Base-by-base conservation (phyloP, 2,797 vertebrate genomes). In the Thalassophryne amazonica region DNA sequence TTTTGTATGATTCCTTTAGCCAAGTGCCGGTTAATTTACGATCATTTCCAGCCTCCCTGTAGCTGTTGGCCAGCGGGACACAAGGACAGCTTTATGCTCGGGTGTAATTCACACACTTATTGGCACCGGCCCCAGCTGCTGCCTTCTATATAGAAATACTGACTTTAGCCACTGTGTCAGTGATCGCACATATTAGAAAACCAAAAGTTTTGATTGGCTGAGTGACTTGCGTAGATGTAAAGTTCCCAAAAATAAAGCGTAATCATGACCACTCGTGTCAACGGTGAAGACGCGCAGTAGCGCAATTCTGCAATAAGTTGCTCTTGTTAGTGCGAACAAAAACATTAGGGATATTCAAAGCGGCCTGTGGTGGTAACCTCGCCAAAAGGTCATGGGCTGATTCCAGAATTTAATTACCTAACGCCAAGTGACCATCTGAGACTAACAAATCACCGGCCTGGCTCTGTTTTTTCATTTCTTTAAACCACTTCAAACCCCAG, bases 91-190 rank as follows among this genome's bases (percentile, higher is more conserved):
- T 80, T 83, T 83, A 86, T 83, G 80, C 78, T 78, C 33, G 74
- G 69, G 76, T 79, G 73, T 82, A 85, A 85, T 88, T 86, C 81
- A 87, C 85, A 87, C 76, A 83, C 79, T 81, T 76, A 59, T 69
- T 86, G 83, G 82, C 83, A 80, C 46, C 0, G 32, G 65, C 75
- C 69, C 79, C 73, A 64, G 77, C 81, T 76, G 84, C 84, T 79
- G 82, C 73, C 78, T 68, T 66, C 78, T 71, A 40, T 60, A 69
- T 62, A 69, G 65, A 76, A 80, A 84, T 42, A 53, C 69, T 69
- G 71, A 75, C n/a, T 77, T 84, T 83, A 77, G 70, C 72, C 73
- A 57, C 60, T 43, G 67, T 60, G 76, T 65, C 68, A 25, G 74
- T 71, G 63, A 62, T 67, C 68, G 63, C 63, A 73, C 72, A 82